A percentile compares a stretch with the other conserved stretches of the same genome.
These are phyloP conservation scores for Polyommatus iphigenia DNA, from an alignment of 2,888 invertebrate genomes.

Conservation along the genomic window DNA sequence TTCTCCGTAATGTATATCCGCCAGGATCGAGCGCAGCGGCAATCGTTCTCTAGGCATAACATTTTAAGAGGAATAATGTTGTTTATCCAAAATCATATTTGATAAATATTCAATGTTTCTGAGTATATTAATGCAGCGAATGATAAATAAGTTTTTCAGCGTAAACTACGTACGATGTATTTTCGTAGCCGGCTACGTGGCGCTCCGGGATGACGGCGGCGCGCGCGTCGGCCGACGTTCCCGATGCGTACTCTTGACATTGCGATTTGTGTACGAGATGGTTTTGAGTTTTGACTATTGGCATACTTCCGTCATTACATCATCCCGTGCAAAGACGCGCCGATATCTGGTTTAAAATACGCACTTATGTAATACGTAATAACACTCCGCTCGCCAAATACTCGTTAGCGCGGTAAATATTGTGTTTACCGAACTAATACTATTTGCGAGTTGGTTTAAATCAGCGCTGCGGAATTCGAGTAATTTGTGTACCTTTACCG, in stretches of 20 bases:
- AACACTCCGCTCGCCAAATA: constrained; percentile 8
- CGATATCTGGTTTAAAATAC: constrained; percentile 25
- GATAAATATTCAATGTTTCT: constrained; percentile 3
- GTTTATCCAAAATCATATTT: background rate
- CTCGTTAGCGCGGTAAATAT: constrained; percentile 10
- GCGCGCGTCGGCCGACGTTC: constrained; percentile 36
- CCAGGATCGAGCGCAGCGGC: background rate
- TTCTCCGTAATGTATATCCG: background rate
- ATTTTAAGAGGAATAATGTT: background rate
- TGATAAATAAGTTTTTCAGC: constrained; percentile 11
- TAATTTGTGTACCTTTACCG: constrained; percentile 9
- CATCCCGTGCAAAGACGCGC: constrained; percentile 40
- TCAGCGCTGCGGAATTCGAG: constrained; percentile 10
- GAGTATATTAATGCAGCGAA: background rate
- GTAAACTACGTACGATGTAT: constrained; percentile 7
- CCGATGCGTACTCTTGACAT: constrained; percentile 70
- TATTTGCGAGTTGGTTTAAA: constrained; percentile 6
- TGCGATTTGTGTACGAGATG: constrained; percentile 48
- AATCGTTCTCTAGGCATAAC: background rate
- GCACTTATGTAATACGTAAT: constrained; percentile 3
- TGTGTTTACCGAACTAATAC: constrained; percentile 11
- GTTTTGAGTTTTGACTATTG: constrained; percentile 42
- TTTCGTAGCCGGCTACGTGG: constrained; percentile 29
- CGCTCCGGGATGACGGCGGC: constrained; percentile 29
- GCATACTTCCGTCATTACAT: constrained; percentile 58